A percentile compares a stretch with the other conserved stretches of the same genome.
Evolutionary conservation across 1,140 invertebrate species (phyloP).

Genomic region (Monomorium pharaonis): DNA sequence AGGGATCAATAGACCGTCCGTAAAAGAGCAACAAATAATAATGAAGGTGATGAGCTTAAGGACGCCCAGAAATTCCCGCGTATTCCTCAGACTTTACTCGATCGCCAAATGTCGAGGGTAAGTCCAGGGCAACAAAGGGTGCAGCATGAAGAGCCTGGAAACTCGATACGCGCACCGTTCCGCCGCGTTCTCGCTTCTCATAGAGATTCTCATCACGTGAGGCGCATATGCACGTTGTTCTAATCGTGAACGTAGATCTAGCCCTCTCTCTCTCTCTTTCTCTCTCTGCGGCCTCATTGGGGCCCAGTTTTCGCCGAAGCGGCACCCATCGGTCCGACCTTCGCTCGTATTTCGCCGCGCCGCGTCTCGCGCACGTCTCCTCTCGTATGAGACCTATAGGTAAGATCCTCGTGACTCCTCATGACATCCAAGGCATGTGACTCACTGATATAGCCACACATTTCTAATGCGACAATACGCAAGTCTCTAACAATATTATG

Average conservation of each 20-base stretch:
- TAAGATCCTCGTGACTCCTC: background rate
- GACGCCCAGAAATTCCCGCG: background rate
- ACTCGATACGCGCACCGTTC: conserved; percentile 61
- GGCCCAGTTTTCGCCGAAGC: conserved; percentile 61
- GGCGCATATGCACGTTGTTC: conserved; percentile 58
- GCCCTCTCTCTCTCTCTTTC: no score
- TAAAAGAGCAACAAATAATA: background rate
- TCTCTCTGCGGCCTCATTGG: conserved; percentile 49
- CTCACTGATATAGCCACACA: background rate
- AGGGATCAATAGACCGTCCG: background rate
- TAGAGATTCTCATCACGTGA: conserved; percentile 71
- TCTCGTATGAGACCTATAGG: background rate
- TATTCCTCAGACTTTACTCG: conserved; percentile 2
- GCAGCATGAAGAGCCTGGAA: conserved; percentile 56
- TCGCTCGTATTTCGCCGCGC: conserved; percentile 48
- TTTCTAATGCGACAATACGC: background rate
- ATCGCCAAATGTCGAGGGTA: conserved; percentile 49
- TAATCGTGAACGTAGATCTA: conserved; percentile 71
- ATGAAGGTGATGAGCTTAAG: background rate
- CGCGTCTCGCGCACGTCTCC: conserved; percentile 25
- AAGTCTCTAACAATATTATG: conserved; percentile 7
- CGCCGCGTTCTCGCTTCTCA: conserved; percentile 52
- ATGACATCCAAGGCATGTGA: conserved; percentile 24
- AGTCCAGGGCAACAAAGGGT: conserved; percentile 44
- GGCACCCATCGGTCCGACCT: conserved; percentile 57